Base-by-base conservation (phyloP, 2,888 invertebrate species). In the Hirudinaria manillensis region DNA sequence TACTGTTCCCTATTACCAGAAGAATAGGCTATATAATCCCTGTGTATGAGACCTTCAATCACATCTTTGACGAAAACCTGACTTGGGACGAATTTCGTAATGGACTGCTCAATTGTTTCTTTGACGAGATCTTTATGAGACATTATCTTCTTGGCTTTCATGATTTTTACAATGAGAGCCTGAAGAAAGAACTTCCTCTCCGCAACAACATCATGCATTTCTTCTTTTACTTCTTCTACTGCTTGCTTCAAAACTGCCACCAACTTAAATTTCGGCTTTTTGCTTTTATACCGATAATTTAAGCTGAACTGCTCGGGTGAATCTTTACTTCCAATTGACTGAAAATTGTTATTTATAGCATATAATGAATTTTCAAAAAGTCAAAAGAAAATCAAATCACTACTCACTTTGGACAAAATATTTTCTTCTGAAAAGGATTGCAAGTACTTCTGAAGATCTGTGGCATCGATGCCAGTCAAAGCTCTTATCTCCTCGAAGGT, bases 141-240 rank as follows among this genome's bases (percentile, higher is more conserved):
- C 61, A 61, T 61, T 29, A n/a, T 61, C 61, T 61, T 61, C 24
- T 61, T 61, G 24, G 7, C 6, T 61, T 61, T 61, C 61, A 61
- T 61, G 24, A 61, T 61, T n/a, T n/a, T 61, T 6, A 61, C 29
- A n/a, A 61, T 61, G 61, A 61, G 29, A 24, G 61, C 61, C n/a
- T 61, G 61, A 61, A 61, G 61, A 29, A 21, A 61, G n/a, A 27
- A 61, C 10, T 61, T 24, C 29, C 61, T 61, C 29, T 61, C 61
- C 6, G 13, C 61, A 7, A 27, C 6, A 16, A 61, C 29, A 7
- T 7, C 29, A 13, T 4, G 7, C 19, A 19, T 61, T 29, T 7
- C n/a, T 10, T 61, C 24, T 21, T 1, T 61, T 24, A n/a, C 24
- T 24, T 61, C 61, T 19, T 29, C 21, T 7, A 19, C 29, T 1